Conservation (phyloP, 2,113 vertebrate species). For the Neoarius graeffei region DNA sequence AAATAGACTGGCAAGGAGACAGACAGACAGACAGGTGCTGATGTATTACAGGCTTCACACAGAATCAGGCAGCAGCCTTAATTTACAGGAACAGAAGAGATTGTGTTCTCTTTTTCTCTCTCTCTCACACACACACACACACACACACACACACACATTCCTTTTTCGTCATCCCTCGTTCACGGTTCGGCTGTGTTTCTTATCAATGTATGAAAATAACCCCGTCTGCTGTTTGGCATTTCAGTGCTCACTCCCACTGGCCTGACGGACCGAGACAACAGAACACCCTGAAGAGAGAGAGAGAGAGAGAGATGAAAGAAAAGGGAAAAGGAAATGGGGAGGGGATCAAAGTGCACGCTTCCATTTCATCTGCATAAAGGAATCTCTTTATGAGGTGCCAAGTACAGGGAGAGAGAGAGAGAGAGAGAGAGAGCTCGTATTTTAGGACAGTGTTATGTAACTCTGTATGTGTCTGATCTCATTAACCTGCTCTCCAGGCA, state of each 20-base stretch:
- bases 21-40: not conserved
- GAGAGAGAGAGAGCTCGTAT: not conserved
- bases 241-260: slow-evolving; percentile 39
- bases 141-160: not conserved
- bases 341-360: slow-evolving; percentile 42
- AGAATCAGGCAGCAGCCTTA: not conserved
- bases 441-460: not conserved
- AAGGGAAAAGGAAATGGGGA: slow-evolving; percentile 35
- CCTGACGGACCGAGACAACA: slow-evolving; percentile 21
- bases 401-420: slow-evolving; percentile 31
- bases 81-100: not conserved
- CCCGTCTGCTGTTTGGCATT: slow-evolving; percentile 56
- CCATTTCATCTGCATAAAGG: slow-evolving; percentile 51
- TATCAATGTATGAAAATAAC: slow-evolving; percentile 51
- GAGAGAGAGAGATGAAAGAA: slow-evolving; percentile 39
- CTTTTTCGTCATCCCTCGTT: slow-evolving; percentile 28
- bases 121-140: not conserved
- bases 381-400: slow-evolving; percentile 53
- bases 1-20: not conserved
- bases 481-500: not conserved
- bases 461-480: not conserved
- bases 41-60: not conserved
- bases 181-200: slow-evolving; percentile 29
- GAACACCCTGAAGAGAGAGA: not conserved
- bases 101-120: not conserved